Conservation (phyloP, 2,888 invertebrate genomes). For the Hartigia nigra region DNA sequence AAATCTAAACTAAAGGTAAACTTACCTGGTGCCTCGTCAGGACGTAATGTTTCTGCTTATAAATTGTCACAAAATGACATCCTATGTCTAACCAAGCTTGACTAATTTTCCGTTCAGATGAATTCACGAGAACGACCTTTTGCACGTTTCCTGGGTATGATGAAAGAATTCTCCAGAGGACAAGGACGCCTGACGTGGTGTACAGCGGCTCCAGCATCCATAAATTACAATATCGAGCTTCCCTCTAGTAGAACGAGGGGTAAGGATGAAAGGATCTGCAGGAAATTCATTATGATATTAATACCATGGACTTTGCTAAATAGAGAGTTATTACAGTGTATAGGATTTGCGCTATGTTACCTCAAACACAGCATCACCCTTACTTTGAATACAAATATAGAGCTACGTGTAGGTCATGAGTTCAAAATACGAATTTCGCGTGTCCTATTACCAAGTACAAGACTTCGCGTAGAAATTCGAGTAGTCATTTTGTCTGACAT, state of each 20-base stretch:
- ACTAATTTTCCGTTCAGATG: neutral
- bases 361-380: slow-evolving; percentile 2
- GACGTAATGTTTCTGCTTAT: neutral
- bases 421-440: neutral
- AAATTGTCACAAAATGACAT: neutral
- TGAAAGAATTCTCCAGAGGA: neutral
- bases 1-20: neutral
- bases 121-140: neutral
- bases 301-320: slow-evolving; percentile 35
- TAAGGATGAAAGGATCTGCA: slow-evolving; percentile 22
- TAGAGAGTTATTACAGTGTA: slow-evolving; percentile 33
- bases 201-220: slow-evolving; percentile 20
- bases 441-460: neutral
- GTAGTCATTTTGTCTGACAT: neutral
- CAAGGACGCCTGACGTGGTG: neutral
- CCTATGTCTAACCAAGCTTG: neutral
- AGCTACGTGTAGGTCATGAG: neutral
- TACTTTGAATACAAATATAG: slow-evolving; percentile 11
- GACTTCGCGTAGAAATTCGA: neutral
- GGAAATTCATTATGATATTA: slow-evolving; percentile 46
- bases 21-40: neutral
- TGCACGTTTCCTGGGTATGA: neutral
- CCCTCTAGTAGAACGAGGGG: slow-evolving; percentile 15
- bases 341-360: slow-evolving; percentile 15
- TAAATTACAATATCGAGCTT: slow-evolving; percentile 34